Evolutionary conservation across 2,113 vertebrate genomes (phyloP).

Genomic region (Grallaria varia): DNA sequence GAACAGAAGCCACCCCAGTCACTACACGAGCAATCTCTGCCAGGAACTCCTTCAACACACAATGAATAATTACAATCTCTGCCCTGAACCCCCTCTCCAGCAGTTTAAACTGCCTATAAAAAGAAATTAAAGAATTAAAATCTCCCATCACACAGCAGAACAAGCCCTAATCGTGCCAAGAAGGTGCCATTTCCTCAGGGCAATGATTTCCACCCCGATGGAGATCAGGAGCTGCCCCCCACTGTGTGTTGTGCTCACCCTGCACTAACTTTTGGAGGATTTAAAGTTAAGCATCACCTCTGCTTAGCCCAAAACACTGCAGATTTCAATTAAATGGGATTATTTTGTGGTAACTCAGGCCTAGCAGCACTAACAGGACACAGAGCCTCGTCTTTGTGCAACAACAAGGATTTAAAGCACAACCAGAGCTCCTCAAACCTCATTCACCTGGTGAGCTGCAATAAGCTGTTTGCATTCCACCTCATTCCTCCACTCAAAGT

Average conservation of each 20-base stretch:
- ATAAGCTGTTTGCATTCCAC: not conserved
- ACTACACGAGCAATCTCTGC: rapidly evolving
- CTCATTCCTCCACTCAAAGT: not conserved
- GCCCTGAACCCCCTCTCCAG: not conserved
- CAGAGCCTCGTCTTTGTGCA: rapidly evolving
- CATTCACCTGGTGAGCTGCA: not conserved
- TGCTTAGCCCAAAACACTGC: not conserved
- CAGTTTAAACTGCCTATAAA: not conserved
- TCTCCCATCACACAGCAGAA: not conserved
- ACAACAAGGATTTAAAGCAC: not conserved
- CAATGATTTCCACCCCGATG: rapidly evolving
- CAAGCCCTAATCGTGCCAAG: rapidly evolving
- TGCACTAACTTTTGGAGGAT: rapidly evolving
- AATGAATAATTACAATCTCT: rapidly evolving
- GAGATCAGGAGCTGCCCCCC: rapidly evolving
- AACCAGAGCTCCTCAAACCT: not conserved
- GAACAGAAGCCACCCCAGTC: not conserved
- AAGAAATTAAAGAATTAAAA: not conserved
- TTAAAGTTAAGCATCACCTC: not conserved
- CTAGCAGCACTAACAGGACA: not conserved
- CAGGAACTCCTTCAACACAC: not conserved
- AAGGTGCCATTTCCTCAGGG: not conserved
- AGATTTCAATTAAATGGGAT: not conserved
- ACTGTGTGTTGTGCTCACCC: not conserved
- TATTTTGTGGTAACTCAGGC: rapidly evolving